Percentiles rank a stretch among this genome's conserved stretches.
Conservation (phyloP, 2,888 invertebrate genomes). For the Drosophila macrospina region DNA sequence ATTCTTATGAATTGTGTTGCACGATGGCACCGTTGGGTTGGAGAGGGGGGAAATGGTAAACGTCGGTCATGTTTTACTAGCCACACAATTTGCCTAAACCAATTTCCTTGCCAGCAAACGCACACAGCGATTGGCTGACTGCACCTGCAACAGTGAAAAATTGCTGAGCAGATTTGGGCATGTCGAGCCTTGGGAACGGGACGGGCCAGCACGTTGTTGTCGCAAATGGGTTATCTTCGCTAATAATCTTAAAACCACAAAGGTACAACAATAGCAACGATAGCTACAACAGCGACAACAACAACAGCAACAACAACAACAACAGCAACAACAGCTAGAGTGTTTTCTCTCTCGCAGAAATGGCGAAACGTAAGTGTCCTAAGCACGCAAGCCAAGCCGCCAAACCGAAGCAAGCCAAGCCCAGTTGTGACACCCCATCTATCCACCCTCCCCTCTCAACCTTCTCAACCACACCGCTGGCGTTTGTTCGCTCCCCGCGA, state of each 20-base stretch:
- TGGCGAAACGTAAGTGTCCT: slow-evolving; percentile 72
- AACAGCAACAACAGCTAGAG: slow-evolving; percentile 15
- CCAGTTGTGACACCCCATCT: slow-evolving; percentile 11
- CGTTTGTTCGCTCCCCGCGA: not conserved
- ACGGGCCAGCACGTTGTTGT: slow-evolving; percentile 42
- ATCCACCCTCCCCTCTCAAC: not conserved
- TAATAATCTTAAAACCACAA: slow-evolving; percentile 80
- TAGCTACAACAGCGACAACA: slow-evolving; percentile 34
- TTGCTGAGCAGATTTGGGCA: slow-evolving; percentile 56
- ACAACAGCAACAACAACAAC: slow-evolving; percentile 21
- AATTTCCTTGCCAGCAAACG: slow-evolving; percentile 79
- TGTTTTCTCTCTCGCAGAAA: slow-evolving; percentile 55
- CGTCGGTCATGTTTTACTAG: slow-evolving; percentile 77
- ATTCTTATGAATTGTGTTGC: slow-evolving; percentile 57
- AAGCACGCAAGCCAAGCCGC: slow-evolving; percentile 64
- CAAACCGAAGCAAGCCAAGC: slow-evolving; percentile 39
- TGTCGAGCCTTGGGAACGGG: slow-evolving; percentile 42
- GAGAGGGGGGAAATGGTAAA: slow-evolving; percentile 34
- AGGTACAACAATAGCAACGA: slow-evolving; percentile 48
- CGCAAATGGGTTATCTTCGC: slow-evolving; percentile 77
- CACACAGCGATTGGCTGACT: slow-evolving; percentile 37
- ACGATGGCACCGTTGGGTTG: not conserved
- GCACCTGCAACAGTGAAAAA: slow-evolving; percentile 70
- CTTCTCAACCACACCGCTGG: too few relatives aligned
- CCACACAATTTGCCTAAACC: slow-evolving; percentile 84